Evolutionary conservation across 2,797 vertebrate genomes (phyloP).

Genomic region (Peromyscus melanophrys): DNA sequence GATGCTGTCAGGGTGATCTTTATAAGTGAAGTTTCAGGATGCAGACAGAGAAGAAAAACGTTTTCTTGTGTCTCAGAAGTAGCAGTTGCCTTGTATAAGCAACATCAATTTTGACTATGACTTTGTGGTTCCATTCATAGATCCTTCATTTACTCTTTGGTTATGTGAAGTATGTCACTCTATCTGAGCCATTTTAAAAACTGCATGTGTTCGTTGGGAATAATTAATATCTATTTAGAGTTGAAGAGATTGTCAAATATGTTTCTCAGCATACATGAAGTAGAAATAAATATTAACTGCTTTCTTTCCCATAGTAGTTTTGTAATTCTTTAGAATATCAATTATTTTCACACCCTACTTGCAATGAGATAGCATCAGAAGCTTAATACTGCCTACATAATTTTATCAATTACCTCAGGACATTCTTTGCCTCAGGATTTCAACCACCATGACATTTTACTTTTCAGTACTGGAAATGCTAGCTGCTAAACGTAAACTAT

Average conservation of each 20-base stretch:
- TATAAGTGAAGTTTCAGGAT: neutral
- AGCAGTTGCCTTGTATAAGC: neutral
- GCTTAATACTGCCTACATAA: neutral
- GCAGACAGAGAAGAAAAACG: neutral
- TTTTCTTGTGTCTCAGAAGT: neutral
- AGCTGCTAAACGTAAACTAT: neutral
- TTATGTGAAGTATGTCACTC: neutral
- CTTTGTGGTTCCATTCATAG: neutral
- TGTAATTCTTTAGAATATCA: constrained; percentile 22
- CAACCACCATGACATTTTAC: neutral
- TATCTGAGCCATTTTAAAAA: neutral
- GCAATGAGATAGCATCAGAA: neutral
- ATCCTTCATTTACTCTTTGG: neutral
- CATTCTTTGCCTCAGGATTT: constrained; percentile 18
- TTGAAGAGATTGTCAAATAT: constrained; percentile 5
- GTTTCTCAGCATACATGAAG: neutral
- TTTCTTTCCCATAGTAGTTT: neutral
- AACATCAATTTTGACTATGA: neutral
- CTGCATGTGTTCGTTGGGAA: constrained; percentile 5
- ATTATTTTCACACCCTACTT: constrained; percentile 6
- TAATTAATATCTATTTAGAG: neutral
- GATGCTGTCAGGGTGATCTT: neutral
- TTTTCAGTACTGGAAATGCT: neutral
- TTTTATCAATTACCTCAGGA: constrained; percentile 25
- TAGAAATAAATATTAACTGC: neutral